Percentiles rank a stretch among this genome's conserved stretches.
Evolutionary conservation across 1,140 invertebrate species (phyloP).

Genomic region (Tribolium madens): DNA sequence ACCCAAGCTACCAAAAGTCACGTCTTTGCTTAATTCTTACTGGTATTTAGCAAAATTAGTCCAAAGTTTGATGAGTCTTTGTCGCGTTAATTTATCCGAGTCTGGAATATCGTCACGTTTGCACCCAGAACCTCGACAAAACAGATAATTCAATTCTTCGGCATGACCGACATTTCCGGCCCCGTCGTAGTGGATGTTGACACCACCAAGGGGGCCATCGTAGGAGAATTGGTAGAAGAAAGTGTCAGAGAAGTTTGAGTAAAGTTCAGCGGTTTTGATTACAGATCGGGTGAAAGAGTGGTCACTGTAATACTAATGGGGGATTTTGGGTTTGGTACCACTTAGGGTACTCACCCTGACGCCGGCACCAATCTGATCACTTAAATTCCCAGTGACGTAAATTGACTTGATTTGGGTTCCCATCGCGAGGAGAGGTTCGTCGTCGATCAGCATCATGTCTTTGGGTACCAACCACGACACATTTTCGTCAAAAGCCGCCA

Average conservation of each 20-base stretch:
- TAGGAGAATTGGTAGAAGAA: conserved; percentile 51
- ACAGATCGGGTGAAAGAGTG: conserved; percentile 26
- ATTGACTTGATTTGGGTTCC: conserved; percentile 19
- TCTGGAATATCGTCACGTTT: conserved; percentile 10
- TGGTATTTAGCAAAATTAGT: conserved; percentile 49
- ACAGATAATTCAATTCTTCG: conserved; percentile 48
- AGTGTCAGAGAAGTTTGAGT: conserved; percentile 26
- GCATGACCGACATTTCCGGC: conserved; percentile 46
- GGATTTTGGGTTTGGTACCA: not conserved
- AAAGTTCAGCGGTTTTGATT: conserved; percentile 42
- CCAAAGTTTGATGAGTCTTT: conserved; percentile 46
- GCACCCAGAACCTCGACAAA: not conserved
- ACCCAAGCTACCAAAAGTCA: not conserved
- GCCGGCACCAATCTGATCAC: not conserved
- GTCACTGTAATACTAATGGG: conserved; percentile 45
- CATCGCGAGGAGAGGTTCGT: not conserved
- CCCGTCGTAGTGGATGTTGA: conserved; percentile 33
- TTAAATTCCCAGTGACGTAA: not conserved
- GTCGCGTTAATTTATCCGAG: conserved; percentile 26
- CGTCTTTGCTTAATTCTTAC: conserved; percentile 23
- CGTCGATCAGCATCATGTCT: not conserved
- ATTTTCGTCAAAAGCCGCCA: conserved; percentile 19
- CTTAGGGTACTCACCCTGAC: conserved; percentile 29
- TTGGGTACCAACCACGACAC: conserved; percentile 20
- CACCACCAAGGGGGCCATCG: conserved; percentile 37